Conservation (phyloP, 2,888 invertebrate genomes). For the Pasiphila rectangulata region DNA sequence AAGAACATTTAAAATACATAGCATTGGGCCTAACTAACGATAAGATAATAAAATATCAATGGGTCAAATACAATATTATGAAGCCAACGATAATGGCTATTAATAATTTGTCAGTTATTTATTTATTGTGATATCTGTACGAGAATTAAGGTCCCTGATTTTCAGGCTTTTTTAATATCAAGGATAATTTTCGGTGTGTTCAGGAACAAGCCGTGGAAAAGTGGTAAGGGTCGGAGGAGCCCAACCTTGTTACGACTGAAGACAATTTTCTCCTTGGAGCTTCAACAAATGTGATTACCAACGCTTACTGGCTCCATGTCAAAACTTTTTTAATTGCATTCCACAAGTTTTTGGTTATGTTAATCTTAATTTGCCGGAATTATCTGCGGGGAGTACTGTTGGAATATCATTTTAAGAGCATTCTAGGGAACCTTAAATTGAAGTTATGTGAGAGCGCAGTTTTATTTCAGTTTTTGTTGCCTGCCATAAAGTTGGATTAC, state of each 20-base stretch:
- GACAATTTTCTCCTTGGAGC: conserved; percentile 68
- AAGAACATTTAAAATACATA: too few relatives aligned
- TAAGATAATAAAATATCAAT: too few relatives aligned
- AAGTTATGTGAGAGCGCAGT: conserved; percentile 9
- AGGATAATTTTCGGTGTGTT: neutral
- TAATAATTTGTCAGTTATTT: too few relatives aligned
- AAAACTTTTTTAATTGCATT: conserved; percentile 75
- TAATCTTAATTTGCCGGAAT: conserved; percentile 65
- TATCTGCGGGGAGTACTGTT: conserved; percentile 38
- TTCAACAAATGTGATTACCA: conserved; percentile 73
- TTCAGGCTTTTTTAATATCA: too few relatives aligned
- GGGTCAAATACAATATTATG: too few relatives aligned
- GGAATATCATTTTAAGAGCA: conserved; percentile 29
- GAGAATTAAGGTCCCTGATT: too few relatives aligned
- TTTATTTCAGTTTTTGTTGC: conserved; percentile 5
- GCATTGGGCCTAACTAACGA: too few relatives aligned
- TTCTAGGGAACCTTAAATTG: conserved; percentile 15
- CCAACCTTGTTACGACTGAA: conserved; percentile 62
- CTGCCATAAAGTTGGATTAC: neutral
- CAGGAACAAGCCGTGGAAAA: conserved; percentile 21
- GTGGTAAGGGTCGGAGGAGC: conserved; percentile 43
- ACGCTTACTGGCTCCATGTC: conserved; percentile 64
- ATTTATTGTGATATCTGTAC: too few relatives aligned
- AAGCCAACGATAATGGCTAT: too few relatives aligned
- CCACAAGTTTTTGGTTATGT: conserved; percentile 67